Conservation (phyloP, 2,797 vertebrate species). For the Eutrigla gurnardus region DNA sequence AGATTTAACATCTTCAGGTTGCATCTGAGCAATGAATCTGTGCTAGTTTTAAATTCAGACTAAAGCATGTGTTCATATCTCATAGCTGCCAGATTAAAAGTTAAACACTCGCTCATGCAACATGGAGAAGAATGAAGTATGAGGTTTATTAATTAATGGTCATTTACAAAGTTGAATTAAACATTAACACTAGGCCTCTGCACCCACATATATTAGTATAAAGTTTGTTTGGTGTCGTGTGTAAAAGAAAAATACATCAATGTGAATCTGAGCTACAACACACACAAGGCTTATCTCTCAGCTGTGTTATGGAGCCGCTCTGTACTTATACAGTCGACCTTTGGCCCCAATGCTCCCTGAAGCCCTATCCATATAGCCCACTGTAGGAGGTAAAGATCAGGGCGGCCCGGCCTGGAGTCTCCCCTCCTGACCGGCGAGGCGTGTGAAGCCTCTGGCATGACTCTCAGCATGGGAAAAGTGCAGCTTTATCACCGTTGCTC, state of each 20-base stretch:
- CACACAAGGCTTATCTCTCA: slow-evolving; percentile 34
- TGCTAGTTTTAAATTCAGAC: slow-evolving; percentile 28
- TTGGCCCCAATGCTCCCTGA: slow-evolving; percentile 52
- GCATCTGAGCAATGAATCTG: slow-evolving; percentile 30
- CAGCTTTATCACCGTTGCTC: slow-evolving; percentile 77
- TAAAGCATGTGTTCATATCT: slow-evolving; percentile 22
- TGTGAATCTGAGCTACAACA: slow-evolving; percentile 30
- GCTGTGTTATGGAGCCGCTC: slow-evolving; percentile 47
- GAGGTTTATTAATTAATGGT: slow-evolving; percentile 49
- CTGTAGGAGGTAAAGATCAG: slow-evolving; percentile 70
- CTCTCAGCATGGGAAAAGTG: slow-evolving; percentile 78
- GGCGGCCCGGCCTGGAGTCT: slow-evolving; percentile 61
- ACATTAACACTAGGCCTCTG: slow-evolving; percentile 27
- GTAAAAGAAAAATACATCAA: slow-evolving; percentile 21
- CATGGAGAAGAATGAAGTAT: slow-evolving; percentile 5
- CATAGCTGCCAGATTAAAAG: slow-evolving; percentile 47
- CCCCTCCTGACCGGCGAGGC: slow-evolving; percentile 65
- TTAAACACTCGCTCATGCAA: slow-evolving; percentile 48
- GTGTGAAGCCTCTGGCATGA: slow-evolving; percentile 79
- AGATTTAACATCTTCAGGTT: slow-evolving; percentile 43
- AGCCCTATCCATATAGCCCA: slow-evolving; percentile 56
- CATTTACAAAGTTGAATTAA: slow-evolving; percentile 59
- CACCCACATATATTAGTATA: slow-evolving; percentile 33
- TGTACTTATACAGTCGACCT: slow-evolving; percentile 56
- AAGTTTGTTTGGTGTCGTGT: slow-evolving; percentile 40